Percentiles rank a stretch among this genome's conserved stretches.
phyloP scores from a whole-genome alignment of 2,113 vertebrate species.

The Halichoerus grypus region DNA sequence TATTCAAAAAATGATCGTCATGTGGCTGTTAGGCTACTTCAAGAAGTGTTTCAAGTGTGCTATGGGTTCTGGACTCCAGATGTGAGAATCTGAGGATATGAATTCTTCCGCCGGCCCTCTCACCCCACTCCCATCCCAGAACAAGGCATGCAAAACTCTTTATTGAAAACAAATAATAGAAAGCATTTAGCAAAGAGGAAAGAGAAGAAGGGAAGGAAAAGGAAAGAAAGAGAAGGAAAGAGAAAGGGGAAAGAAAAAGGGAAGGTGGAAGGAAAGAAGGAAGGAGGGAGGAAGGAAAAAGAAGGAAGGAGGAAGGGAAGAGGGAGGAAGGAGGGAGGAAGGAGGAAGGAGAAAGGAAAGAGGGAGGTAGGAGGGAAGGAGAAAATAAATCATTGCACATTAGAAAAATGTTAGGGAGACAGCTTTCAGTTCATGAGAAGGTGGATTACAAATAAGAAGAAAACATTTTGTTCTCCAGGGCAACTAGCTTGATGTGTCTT shows the following conservation, averaged over 20 bases:
- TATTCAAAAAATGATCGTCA: not conserved
- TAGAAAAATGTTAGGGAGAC: not conserved
- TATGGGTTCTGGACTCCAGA: not conserved
- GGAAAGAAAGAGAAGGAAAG: not conserved
- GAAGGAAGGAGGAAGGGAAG: no score
- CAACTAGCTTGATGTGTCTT: not conserved
- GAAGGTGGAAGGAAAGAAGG: not conserved
- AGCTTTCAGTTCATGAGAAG: not conserved
- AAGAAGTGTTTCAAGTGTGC: not conserved
- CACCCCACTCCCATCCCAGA: not conserved
- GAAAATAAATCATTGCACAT: not conserved
- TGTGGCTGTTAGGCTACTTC: not conserved
- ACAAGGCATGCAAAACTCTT: not conserved
- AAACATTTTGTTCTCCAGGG: not conserved
- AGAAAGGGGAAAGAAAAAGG: no score
- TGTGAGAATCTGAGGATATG: not conserved
- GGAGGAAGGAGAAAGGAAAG: no score
- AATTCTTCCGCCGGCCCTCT: not conserved
- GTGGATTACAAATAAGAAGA: not conserved
- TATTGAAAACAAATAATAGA: slow-evolving; percentile 6
- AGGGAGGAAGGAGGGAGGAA: not conserved
- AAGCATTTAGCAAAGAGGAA: not conserved
- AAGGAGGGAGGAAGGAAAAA: no score
- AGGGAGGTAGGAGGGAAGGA: not conserved
- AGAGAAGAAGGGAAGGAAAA: not conserved